Evolutionary conservation across 1,140 invertebrate species (phyloP), one percentile per base, ranked within the genome.

Genomic region (Leptoteleia sp.): DNA sequence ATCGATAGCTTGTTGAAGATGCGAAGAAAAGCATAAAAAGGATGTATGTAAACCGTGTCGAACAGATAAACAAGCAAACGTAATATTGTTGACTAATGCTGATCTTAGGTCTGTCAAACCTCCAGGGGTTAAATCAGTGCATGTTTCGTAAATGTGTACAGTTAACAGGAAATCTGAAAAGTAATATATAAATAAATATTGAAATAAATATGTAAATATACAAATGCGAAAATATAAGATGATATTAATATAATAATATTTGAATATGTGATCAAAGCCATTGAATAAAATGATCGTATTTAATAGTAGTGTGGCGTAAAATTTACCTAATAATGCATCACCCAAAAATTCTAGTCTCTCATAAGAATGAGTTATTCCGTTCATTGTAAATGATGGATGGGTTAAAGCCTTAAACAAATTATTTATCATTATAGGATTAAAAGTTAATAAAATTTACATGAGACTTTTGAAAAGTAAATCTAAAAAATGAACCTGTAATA

Each of bases 1-100:
- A 52, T 94, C 91, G 17, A 98, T 94, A 2, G 92, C 90, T 31
- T 92, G 90, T 38, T 93, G 91, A 0, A 98, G 86, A 1, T 89
- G 76, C 0, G 92, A 91, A 52, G 94, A 93, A 50, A 93, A 89
- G 2, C 91, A 87, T 43, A 93, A 91, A 5, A 98, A 84, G 73
- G 92, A 93, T 50, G 93, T 93, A 80, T 97, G 94, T 19, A 97
- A 93, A 9, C 93, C 92, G 87, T 95, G 92, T 76, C 96, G 93
- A 11, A 99, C 96, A 42, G 95, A 92, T 19, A 98, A 91, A 27
- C 95, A 94, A 0, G 96, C 97, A 86, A 99, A 97, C 0, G 97
- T 98, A 50, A 96, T 94, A 83, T 99, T 99, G 85, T 99, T 99
- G 0, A 99, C 98, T 0, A 99, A 90, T 0, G 98, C 96, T n/a